These are phyloP conservation scores for Piprites chloris DNA, from an alignment of 2,113 vertebrate species.

Conservation along the genomic window DNA sequence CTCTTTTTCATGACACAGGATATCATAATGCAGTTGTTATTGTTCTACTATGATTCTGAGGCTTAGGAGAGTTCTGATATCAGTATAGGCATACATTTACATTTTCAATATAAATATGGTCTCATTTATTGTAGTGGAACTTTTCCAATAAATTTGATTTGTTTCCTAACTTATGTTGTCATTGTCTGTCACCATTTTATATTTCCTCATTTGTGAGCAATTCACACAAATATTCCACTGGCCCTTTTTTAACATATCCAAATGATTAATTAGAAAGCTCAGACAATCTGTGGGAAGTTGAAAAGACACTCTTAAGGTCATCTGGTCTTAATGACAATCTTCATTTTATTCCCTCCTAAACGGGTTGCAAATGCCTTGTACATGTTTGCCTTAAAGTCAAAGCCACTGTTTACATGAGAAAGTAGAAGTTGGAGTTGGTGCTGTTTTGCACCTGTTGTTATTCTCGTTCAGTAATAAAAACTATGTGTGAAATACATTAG, in stretches of 20 bases:
- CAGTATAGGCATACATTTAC: background rate
- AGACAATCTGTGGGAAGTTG: background rate
- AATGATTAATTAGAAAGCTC: background rate
- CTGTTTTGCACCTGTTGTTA: background rate
- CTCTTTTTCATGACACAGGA: background rate
- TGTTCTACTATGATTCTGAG: background rate
- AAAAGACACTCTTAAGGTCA: background rate
- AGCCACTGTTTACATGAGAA: background rate
- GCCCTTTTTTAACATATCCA: background rate
- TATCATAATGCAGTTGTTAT: background rate
- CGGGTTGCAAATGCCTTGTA: background rate
- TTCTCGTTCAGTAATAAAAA: background rate
- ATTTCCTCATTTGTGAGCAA: background rate
- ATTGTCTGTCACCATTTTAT: background rate
- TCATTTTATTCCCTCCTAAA: background rate
- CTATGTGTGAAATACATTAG: background rate
- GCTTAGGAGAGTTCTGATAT: background rate
- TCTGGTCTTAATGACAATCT: background rate
- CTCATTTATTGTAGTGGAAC: background rate
- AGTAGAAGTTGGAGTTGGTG: background rate
- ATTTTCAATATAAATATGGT: background rate
- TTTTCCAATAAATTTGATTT: background rate
- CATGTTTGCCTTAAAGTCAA: slow-evolving; percentile 14
- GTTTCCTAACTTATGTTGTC: background rate
- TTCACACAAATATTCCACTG: background rate